These are phyloP conservation scores for Sebastes diploproa DNA, from an alignment of 2,797 vertebrate genomes.

Conservation along the genomic window DNA sequence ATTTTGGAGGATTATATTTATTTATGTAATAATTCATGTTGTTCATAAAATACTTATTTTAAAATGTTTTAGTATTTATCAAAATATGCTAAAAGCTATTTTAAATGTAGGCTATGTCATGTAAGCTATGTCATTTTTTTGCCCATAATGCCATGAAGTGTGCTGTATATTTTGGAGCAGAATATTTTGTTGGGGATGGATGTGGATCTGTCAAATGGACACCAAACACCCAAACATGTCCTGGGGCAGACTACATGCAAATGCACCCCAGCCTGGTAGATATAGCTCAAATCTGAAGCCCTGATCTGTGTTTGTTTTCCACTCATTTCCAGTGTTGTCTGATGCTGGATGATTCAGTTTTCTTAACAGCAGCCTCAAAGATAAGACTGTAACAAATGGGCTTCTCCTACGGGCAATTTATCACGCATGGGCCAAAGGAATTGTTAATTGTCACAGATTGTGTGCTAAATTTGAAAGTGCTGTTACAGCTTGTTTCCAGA, in stretches of 20 bases:
- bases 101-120: background rate
- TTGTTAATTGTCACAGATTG: constrained; percentile 66
- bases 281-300: constrained; percentile 46
- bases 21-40: background rate
- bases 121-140: background rate
- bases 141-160: background rate
- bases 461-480: constrained; percentile 50
- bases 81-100: background rate
- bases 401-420: constrained; percentile 56
- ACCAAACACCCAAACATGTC: constrained; percentile 36
- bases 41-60: background rate
- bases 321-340: constrained; percentile 52
- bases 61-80: background rate
- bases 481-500: constrained; percentile 11
- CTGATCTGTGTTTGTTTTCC: constrained; percentile 64
- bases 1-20: background rate
- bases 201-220: constrained; percentile 33
- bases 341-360: constrained; percentile 67
- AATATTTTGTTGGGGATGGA: constrained; percentile 5
- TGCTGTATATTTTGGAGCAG: constrained; percentile 10
- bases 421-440: constrained; percentile 56
- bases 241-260: constrained; percentile 41
- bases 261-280: constrained; percentile 19
- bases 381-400: constrained; percentile 74
- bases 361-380: constrained; percentile 57